phyloP scores from a whole-genome alignment of 2,113 vertebrate genomes.

The Tychaedon coryphoeus region DNA sequence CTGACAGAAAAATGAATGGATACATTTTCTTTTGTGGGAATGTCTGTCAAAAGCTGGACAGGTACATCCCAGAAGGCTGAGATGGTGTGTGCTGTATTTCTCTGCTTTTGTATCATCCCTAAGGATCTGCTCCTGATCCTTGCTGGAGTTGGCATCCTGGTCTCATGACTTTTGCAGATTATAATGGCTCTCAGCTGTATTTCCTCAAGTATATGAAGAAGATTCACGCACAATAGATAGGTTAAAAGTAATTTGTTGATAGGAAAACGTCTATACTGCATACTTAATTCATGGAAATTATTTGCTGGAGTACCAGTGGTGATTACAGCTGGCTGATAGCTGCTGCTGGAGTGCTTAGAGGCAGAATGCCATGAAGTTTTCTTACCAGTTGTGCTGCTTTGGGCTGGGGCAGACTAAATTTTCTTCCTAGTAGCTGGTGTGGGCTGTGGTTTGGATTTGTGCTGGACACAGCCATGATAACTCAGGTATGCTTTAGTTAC shows the following conservation, averaged over 20 bases:
- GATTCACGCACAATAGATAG: neutral
- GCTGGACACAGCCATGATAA: neutral
- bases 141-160: neutral
- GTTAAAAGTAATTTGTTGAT: neutral
- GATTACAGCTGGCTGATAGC: neutral
- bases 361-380: neutral
- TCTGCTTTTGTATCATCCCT: neutral
- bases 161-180: neutral
- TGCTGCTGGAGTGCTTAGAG: neutral
- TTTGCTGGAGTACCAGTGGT: neutral
- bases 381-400: neutral
- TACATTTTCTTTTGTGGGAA: neutral
- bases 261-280: neutral
- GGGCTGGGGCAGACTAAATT: neutral
- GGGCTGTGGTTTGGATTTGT: neutral
- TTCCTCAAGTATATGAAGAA: neutral
- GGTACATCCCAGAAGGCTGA: neutral
- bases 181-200: neutral
- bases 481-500: neutral
- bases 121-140: neutral
- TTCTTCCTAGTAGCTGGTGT: neutral
- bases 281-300: neutral
- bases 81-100: accelerated
- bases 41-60: neutral
- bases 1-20: neutral